phyloP scores from a whole-genome alignment of 1,140 invertebrate genomes.

The Bombus sylvicola region DNA sequence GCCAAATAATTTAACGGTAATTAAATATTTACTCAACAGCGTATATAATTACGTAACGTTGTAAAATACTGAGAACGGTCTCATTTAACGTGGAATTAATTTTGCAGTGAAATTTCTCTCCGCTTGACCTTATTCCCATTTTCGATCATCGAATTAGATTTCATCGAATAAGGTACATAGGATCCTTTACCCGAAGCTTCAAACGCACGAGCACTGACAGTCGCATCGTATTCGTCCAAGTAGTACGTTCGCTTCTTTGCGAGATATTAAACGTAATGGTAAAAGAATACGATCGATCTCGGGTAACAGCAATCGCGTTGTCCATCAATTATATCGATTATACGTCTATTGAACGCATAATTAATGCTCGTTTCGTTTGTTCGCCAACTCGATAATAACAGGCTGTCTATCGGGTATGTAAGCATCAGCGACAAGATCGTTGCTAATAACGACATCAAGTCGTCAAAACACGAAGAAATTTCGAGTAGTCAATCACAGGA shows the following conservation, averaged over 20 bases:
- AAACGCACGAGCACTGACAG: no score
- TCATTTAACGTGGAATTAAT: neutral
- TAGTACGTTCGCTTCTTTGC: neutral
- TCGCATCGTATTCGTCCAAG: neutral
- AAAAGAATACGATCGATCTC: neutral
- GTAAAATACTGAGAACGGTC: neutral
- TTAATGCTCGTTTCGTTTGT: slow-evolving; percentile 35
- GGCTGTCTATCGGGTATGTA: slow-evolving; percentile 3
- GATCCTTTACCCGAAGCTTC: no score
- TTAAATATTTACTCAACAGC: neutral
- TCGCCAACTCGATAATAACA: slow-evolving; percentile 3
- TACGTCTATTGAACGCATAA: neutral
- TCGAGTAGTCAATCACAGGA: neutral
- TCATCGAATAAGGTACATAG: no score
- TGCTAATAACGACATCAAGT: neutral
- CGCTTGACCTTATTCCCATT: neutral
- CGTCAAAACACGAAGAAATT: neutral
- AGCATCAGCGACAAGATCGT: slow-evolving; percentile 22
- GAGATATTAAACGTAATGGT: neutral
- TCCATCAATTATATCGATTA: neutral
- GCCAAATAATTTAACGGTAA: neutral
- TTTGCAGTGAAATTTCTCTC: neutral
- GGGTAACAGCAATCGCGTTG: neutral
- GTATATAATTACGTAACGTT: neutral
- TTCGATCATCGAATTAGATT: neutral